A percentile compares a stretch with the other conserved stretches of the same genome.
These are phyloP conservation scores for Drosophila kepulauana DNA, from an alignment of 1,140 invertebrate genomes.

Conservation along the genomic window DNA sequence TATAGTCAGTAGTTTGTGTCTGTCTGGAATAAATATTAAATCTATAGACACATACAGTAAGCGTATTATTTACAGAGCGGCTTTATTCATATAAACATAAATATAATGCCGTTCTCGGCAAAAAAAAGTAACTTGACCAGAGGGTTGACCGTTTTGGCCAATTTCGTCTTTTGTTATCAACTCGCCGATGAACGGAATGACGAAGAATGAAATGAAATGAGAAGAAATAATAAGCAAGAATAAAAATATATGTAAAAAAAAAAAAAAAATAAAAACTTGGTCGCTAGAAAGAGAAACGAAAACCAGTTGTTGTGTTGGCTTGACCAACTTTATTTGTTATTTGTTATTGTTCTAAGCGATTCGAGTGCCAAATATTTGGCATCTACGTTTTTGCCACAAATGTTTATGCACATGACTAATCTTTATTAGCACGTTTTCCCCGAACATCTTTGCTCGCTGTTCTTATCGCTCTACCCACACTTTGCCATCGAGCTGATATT, in stretches of 20 bases:
- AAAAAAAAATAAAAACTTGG: constrained; percentile 30
- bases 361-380: constrained; percentile 48
- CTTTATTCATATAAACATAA: constrained; percentile 36
- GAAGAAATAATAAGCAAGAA: neutral
- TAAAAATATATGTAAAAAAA: neutral
- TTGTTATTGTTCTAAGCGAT: constrained; percentile 54
- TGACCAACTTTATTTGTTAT: constrained; percentile 54
- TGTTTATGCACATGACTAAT: constrained; percentile 48
- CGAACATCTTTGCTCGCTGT: constrained; percentile 16
- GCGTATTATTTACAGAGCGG: constrained; percentile 38
- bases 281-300: constrained; percentile 52
- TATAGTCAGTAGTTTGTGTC: neutral
- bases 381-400: constrained; percentile 25
- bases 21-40: constrained; percentile 29
- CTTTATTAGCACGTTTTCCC: constrained; percentile 38
- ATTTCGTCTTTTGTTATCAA: constrained; percentile 75
- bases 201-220: constrained; percentile 1
- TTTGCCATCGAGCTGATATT: constrained; percentile 1
- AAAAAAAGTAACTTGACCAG: constrained; percentile 40
- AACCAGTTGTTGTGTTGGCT: constrained; percentile 40
- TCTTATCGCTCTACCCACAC: constrained; percentile 30
- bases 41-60: constrained; percentile 22
- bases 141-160: constrained; percentile 36
- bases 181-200: constrained; percentile 22
- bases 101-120: constrained; percentile 47